Conservation (phyloP, 2,888 invertebrate genomes). For the Diploptera punctata region DNA sequence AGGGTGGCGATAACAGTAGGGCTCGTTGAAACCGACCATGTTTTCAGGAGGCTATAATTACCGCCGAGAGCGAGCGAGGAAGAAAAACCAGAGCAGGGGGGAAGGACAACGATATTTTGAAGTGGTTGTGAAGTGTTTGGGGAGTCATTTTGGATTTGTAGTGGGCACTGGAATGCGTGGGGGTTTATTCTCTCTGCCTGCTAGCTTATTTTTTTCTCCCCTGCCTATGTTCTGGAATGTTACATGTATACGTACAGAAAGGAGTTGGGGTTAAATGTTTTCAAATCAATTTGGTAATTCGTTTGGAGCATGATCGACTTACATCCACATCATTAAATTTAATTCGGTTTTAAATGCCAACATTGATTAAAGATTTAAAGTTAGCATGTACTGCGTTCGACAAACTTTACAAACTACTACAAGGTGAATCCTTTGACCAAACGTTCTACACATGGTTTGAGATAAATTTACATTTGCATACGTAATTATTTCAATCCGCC, state of each 20-base stretch:
- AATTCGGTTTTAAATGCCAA: too few relatives aligned
- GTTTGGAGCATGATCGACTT: too few relatives aligned
- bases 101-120: conserved; percentile 20
- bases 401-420: too few relatives aligned
- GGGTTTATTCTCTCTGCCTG: conserved; percentile 1
- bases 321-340: too few relatives aligned
- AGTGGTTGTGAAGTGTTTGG: conserved; percentile 25
- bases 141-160: conserved; percentile 28
- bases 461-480: too few relatives aligned
- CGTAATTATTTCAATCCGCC: too few relatives aligned
- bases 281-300: conserved; percentile 4
- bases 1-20: conserved; percentile 3
- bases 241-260: conserved; percentile 12
- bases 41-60: conserved; percentile 22
- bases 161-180: conserved; percentile 10
- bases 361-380: too few relatives aligned
- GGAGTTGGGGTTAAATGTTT: conserved; percentile 24
- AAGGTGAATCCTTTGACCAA: too few relatives aligned
- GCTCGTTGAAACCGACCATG: conserved; percentile 18
- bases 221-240: conserved; percentile 21
- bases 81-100: not conserved
- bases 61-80: too few relatives aligned
- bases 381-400: too few relatives aligned
- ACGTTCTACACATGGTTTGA: too few relatives aligned
- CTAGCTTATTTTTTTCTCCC: conserved; percentile 8